phyloP scores from a whole-genome alignment of 1,140 invertebrate species.

The Drosophila serrata region DNA sequence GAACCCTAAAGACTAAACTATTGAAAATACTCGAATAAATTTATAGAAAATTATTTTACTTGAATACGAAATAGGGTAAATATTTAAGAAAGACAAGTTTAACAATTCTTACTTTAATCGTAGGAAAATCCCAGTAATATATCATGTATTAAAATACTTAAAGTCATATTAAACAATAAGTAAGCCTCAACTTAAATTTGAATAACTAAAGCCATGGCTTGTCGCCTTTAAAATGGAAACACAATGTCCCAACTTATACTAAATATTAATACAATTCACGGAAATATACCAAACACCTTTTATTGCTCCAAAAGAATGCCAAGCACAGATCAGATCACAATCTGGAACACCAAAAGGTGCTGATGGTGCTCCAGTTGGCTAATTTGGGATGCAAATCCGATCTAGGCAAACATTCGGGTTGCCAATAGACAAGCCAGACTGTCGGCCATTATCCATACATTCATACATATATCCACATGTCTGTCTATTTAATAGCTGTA shows the following conservation, averaged over 20 bases:
- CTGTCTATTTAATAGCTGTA: slow-evolving; percentile 10
- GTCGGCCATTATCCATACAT: slow-evolving; percentile 39
- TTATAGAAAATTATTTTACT: too few species aligned
- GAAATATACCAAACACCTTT: slow-evolving; percentile 17
- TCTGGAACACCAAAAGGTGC: slow-evolving; percentile 16
- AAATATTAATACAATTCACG: slow-evolving; percentile 1
- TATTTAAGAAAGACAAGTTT: neutral
- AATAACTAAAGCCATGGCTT: neutral
- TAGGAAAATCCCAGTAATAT: neutral
- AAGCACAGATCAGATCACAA: slow-evolving; percentile 15
- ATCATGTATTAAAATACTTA: neutral
- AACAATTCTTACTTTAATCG: neutral
- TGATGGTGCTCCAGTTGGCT: slow-evolving; percentile 20
- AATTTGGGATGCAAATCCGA: slow-evolving; percentile 40
- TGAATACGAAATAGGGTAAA: too few species aligned
- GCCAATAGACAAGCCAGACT: slow-evolving; percentile 35
- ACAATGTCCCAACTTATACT: neutral
- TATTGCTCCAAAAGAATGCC: neutral
- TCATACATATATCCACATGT: neutral
- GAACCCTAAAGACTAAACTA: too few species aligned
- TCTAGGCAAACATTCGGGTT: slow-evolving; percentile 21
- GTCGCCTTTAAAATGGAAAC: neutral
- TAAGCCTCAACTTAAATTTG: neutral
- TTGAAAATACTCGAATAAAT: too few species aligned
- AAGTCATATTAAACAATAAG: neutral